These are phyloP conservation scores for Palaemon carinicauda DNA, from an alignment of 1,140 invertebrate genomes.

Conservation along the genomic window DNA sequence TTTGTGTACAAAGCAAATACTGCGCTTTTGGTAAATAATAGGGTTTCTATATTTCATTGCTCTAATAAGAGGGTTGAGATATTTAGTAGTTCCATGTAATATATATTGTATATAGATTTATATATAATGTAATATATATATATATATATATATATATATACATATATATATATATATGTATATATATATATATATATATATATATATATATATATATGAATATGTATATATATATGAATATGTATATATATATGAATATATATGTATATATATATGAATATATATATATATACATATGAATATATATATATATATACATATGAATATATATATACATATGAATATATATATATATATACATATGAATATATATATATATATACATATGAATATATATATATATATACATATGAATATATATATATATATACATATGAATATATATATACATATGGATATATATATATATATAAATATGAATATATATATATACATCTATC, in stretches of 20 bases:
- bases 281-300: neutral
- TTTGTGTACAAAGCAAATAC: too few relatives aligned
- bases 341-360: neutral
- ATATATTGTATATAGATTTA: neutral
- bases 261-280: neutral
- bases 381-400: neutral
- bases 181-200: slow-evolving; percentile 19
- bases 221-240: neutral
- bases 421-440: too few relatives aligned
- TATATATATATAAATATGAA: too few relatives aligned
- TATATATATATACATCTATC: too few relatives aligned
- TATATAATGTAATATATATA: neutral
- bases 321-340: neutral
- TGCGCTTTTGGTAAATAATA: too few relatives aligned
- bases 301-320: too few relatives aligned
- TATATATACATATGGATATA: too few relatives aligned
- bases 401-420: too few relatives aligned
- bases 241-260: neutral
- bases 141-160: neutral
- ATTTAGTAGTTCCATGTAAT: neutral
- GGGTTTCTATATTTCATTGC: too few relatives aligned
- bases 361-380: neutral
- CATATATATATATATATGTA: slow-evolving; percentile 11
- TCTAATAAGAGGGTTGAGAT: too few relatives aligned
- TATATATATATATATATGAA: neutral